Evolutionary conservation across 1,140 invertebrate species (phyloP).

Genomic region (Listronotus bonariensis): DNA sequence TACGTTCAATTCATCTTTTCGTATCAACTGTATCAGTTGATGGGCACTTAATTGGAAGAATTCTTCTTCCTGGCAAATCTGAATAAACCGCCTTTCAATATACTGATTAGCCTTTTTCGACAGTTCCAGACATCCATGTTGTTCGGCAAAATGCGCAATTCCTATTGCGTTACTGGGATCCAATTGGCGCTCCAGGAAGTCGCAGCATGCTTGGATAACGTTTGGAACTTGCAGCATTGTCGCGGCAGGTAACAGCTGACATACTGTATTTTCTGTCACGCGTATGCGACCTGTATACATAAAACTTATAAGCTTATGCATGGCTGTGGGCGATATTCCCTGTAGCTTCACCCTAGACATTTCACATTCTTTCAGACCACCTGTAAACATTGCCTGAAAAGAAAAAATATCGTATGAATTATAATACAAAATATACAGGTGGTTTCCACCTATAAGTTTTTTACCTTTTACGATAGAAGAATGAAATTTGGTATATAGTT

Average conservation of each 20-base stretch:
- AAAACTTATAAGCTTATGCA: conserved; percentile 83
- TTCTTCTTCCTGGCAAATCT: conserved; percentile 90
- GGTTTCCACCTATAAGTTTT: too few relatives aligned
- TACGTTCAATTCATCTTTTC: conserved; percentile 88
- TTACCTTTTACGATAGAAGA: too few relatives aligned
- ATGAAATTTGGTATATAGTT: too few relatives aligned
- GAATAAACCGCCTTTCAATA: conserved; percentile 87
- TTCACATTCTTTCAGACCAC: conserved; percentile 82
- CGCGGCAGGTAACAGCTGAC: conserved; percentile 85
- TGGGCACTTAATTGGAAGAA: conserved; percentile 80
- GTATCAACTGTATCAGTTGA: conserved; percentile 78
- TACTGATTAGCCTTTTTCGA: conserved; percentile 86
- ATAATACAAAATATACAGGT: too few relatives aligned
- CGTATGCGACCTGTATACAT: conserved; percentile 89
- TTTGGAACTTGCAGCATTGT: conserved; percentile 93
- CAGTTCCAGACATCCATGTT: conserved; percentile 83
- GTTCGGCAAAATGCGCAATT: conserved; percentile 89
- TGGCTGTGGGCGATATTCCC: conserved; percentile 84
- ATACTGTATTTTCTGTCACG: conserved; percentile 89
- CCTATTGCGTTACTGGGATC: conserved; percentile 94
- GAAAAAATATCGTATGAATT: background rate
- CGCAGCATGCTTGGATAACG: conserved; percentile 89
- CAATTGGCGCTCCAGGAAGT: conserved; percentile 86
- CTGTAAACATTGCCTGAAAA: conserved; percentile 82
- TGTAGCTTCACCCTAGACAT: conserved; percentile 85